Percentiles rank a stretch among this genome's conserved stretches.
Evolutionary conservation across 2,113 vertebrate genomes (phyloP).

Genomic region (Pantherophis guttatus): DNA sequence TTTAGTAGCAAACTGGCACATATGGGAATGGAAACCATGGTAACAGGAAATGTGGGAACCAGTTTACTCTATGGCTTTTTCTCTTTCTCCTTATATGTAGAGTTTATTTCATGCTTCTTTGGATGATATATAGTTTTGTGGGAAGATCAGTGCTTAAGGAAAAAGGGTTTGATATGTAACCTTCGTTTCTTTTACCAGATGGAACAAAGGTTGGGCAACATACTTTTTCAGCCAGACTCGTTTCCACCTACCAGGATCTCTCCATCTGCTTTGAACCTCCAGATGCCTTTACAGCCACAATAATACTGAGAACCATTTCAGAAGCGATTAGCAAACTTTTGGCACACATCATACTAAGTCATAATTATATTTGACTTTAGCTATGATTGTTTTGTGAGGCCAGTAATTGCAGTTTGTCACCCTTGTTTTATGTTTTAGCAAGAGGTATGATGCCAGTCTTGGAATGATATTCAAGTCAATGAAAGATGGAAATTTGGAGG

Average conservation of each 20-base stretch:
- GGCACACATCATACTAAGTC: neutral
- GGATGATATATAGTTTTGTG: neutral
- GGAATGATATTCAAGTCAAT: neutral
- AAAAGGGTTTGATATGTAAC: neutral
- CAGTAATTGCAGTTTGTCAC: neutral
- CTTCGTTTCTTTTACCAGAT: neutral
- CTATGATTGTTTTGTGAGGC: neutral
- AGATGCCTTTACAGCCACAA: neutral
- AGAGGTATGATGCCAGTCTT: neutral
- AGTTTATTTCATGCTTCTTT: constrained; percentile 35
- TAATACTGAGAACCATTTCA: neutral
- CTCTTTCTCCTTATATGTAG: neutral
- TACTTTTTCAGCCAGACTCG: neutral
- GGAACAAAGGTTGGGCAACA: neutral
- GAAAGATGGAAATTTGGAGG: neutral
- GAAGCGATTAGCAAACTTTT: neutral
- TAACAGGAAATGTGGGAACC: constrained; percentile 50
- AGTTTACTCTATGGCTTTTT: constrained; percentile 52
- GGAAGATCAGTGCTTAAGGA: neutral
- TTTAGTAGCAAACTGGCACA: neutral
- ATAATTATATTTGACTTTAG: neutral
- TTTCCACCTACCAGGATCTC: neutral
- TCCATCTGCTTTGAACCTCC: neutral
- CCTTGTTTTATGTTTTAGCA: neutral
- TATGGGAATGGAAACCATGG: constrained; percentile 59